phyloP scores from a whole-genome alignment of 2,888 invertebrate genomes.

The Gerris lacustris region DNA sequence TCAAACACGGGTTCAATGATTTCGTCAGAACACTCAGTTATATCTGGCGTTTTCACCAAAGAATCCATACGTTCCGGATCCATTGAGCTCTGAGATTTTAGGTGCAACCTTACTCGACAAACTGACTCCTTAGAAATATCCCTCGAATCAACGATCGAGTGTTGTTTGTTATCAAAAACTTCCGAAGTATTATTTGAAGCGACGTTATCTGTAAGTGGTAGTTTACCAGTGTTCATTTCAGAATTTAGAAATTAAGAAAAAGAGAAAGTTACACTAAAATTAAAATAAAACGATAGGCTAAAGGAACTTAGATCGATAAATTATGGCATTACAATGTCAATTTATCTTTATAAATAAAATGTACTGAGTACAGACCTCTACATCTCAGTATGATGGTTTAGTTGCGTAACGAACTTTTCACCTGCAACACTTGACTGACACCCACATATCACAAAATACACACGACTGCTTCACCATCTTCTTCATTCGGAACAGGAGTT shows the following conservation, averaged over 20 bases:
- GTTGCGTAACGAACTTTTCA: neutral
- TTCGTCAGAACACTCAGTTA: constrained; percentile 6
- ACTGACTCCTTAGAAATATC: neutral
- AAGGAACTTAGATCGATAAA: neutral
- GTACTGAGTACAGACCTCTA: constrained; percentile 3
- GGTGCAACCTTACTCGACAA: neutral
- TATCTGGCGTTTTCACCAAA: neutral
- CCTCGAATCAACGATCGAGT: neutral
- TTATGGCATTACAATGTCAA: constrained; percentile 5
- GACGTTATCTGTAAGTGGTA: neutral
- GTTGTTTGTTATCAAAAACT: neutral
- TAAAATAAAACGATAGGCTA: neutral
- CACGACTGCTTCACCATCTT: constrained; percentile 5
- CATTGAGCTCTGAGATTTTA: constrained; percentile 3
- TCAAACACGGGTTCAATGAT: constrained; percentile 7
- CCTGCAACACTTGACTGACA: constrained; percentile 6
- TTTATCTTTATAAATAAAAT: neutral
- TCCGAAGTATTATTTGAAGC: neutral
- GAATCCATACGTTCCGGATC: neutral
- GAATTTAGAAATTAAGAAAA: neutral
- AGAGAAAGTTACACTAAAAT: neutral
- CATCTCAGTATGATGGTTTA: neutral
- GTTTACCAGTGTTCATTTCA: constrained; percentile 9
- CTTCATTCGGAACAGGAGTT: neutral
- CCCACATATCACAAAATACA: constrained; percentile 9